Conservation (phyloP, 2,797 vertebrate species). For the Coregonus ussuriensis region DNA sequence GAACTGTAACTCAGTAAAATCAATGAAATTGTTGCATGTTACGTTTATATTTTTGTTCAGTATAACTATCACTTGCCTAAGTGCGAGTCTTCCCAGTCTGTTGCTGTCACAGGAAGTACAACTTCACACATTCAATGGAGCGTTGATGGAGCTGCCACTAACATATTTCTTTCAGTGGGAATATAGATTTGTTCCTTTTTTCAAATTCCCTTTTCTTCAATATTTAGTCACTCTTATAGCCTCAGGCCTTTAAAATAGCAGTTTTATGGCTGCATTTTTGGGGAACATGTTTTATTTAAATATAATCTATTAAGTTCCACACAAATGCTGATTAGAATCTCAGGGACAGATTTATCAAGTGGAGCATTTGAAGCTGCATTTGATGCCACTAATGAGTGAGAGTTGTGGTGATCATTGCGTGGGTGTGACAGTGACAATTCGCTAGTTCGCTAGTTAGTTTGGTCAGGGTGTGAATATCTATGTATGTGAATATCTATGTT, state of each 20-base stretch:
- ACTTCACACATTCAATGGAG: slow-evolving; percentile 27
- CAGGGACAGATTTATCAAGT: neutral
- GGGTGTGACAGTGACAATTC: no score
- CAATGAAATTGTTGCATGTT: no score
- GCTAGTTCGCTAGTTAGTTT: no score
- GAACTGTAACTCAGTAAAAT: no score
- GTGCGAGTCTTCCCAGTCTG: neutral
- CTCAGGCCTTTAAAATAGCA: slow-evolving; percentile 27
- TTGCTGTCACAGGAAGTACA: neutral
- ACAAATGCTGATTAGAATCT: slow-evolving; percentile 27
- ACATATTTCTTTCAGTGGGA: slow-evolving; percentile 41
- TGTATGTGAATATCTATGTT: no score
- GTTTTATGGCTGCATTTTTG: slow-evolving; percentile 31
- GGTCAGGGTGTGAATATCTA: no score
- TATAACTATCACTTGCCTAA: no score
- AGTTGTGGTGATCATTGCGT: no score
- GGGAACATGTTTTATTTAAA: slow-evolving; percentile 33
- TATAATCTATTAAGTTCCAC: slow-evolving; percentile 23
- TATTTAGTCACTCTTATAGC: slow-evolving; percentile 42
- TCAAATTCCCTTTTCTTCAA: slow-evolving; percentile 34
- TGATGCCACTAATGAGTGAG: no score
- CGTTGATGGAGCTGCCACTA: slow-evolving; percentile 32
- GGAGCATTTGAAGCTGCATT: no score
- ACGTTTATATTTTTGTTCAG: no score
- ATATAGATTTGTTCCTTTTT: slow-evolving; percentile 42